Evolutionary conservation across 2,113 vertebrate genomes (phyloP), one percentile per base, ranked within the genome.

Genomic region (Propithecus coquereli): DNA sequence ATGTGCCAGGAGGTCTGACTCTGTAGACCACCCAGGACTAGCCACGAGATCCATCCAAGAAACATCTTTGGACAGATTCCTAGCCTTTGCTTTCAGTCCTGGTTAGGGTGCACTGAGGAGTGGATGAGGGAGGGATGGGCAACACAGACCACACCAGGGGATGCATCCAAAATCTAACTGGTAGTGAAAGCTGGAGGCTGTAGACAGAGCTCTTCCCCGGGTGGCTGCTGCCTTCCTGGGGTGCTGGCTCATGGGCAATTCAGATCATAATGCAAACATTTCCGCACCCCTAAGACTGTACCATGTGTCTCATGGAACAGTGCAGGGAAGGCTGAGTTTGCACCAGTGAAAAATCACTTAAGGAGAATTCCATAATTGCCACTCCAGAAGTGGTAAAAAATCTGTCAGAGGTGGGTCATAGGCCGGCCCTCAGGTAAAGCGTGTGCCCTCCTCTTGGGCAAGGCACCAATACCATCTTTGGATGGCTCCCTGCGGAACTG

Each of bases 61-160:
- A n/a, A 66, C 12, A 3, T 45, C 50, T 74, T 13, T 32, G 65
- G 71, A 66, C 3, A 13, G 54, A 71, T n/a, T 10, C n/a, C 76
- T 25, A 43, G 65, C 20, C 16, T 92, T 82, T 76, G 86, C 79
- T 71, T 76, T 79, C 14, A 43, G 43, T 25, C 61, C 43, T 34
- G 43, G 22, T 10, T 57, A 50, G 70, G 50, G 63, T 2, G 13
- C 40, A 12, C 13, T 11, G 17, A 10, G 5, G n/a, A 43, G 13
- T 8, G 23, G 54, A 11, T 14, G n/a, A 9, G 8, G 30, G 59
- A 34, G 40, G 45, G 6, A 6, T 0, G 2, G 6, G 13, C 0
- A 7, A 8, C 37, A 34, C 6, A 17, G n/a, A 8, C 0, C 9
- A 17, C 65, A 37, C 12, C 10, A 45, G 30, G 9, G 34, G 16